Base-by-base conservation (phyloP, 2,888 invertebrate genomes). In the Spicauda simplicius region DNA sequence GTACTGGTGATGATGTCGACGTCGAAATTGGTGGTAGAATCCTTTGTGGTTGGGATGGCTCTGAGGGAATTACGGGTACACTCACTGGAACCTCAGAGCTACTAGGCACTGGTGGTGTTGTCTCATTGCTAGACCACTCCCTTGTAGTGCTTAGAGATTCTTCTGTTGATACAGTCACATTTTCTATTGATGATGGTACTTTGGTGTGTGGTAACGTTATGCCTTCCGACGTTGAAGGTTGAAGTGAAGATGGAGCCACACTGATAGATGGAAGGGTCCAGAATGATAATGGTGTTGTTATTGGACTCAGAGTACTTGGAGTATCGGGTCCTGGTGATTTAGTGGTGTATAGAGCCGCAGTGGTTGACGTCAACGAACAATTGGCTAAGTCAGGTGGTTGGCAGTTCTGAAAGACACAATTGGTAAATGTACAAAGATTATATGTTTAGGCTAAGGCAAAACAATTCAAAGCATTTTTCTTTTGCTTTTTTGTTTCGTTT, bases 351-450 rank as follows among this genome's bases (percentile, higher is more conserved):
- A n/a, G 12, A 12, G 53, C 19, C 2, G 11, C 11, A 11, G 53
- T 20, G 53, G 53, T 4, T 3, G 53, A 12, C n/a, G 50, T n/a
- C 61, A 74, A 74, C 30, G 64, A 59, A 14, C 41, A 33, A 10
- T 33, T 33, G 11, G 70, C 67, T 52, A 70, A 53, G 1, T 62
- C 55, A 63, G 70, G 59, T 41, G 74, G 73, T 60, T 74, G 73
- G 54, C 76, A 76, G 63, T 72, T 74, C 76, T 76, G 73, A 52
- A 76, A 54, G 45, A 14, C 14, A 61, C 14, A 10, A 4, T 3
- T 41, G 3, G 33, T 33, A 14, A 41, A n/a, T n/a, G n/a, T n/a
- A n/a, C n/a, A n/a, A n/a, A n/a, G n/a, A n/a, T n/a, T n/a, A n/a
- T n/a, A n/a, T n/a, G n/a, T n/a, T n/a, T 14, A 25, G 25, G 25